phyloP scores from a whole-genome alignment of 2,888 invertebrate species.

The Leptothorax acervorum region DNA sequence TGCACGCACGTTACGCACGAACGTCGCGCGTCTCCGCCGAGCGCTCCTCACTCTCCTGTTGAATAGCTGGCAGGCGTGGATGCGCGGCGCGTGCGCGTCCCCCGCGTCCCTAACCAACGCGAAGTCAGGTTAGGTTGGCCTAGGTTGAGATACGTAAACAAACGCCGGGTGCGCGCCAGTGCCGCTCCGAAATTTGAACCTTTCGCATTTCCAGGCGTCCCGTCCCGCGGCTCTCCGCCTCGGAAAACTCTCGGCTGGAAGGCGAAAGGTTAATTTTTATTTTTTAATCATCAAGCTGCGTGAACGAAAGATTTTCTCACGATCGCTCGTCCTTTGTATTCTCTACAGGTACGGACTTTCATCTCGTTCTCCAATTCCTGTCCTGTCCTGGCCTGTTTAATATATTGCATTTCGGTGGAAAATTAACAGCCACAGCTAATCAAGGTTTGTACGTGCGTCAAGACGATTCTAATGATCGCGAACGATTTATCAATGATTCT shows the following conservation, averaged over 20 bases:
- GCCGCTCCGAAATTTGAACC: constrained; percentile 4
- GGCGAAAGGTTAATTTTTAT: neutral
- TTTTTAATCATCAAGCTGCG: neutral
- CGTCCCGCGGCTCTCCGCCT: neutral
- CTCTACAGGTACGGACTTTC: neutral
- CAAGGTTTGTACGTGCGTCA: neutral
- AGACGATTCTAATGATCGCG: neutral
- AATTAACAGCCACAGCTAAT: neutral
- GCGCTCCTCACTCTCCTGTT: constrained; percentile 33
- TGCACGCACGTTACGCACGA: neutral
- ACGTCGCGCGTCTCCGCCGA: neutral
- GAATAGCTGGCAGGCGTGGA: constrained; percentile 54
- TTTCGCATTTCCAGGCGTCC: neutral
- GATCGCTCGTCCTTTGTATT: neutral
- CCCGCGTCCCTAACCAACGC: neutral
- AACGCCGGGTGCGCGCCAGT: constrained; percentile 41
- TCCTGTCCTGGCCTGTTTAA: neutral
- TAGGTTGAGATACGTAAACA: constrained; percentile 60
- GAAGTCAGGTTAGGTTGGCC: neutral
- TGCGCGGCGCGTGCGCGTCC: constrained; percentile 44
- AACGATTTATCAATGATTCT: neutral
- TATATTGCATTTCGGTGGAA: neutral
- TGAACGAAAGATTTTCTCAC: neutral
- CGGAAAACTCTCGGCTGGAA: neutral
- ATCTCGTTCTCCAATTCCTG: neutral